phyloP scores from a whole-genome alignment of 2,888 invertebrate genomes.

The Athetis lepigone region DNA sequence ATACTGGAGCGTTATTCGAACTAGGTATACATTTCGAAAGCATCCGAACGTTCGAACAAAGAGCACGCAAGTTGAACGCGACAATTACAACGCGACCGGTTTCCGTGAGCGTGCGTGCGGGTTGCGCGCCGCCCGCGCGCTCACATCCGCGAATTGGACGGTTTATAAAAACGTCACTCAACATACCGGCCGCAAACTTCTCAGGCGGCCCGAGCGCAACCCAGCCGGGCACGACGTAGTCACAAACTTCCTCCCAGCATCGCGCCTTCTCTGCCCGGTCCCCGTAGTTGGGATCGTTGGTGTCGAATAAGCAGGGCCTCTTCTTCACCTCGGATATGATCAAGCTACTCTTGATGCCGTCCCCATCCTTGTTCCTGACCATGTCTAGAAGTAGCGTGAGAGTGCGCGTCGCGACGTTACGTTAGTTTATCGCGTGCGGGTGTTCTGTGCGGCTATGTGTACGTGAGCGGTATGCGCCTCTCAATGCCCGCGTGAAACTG shows the following conservation, averaged over 20 bases:
- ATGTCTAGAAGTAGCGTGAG: constrained; percentile 66
- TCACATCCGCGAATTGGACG: constrained; percentile 72
- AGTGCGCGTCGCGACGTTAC: constrained; percentile 43
- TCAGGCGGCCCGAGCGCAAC: constrained; percentile 79
- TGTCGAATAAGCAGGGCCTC: constrained; percentile 84
- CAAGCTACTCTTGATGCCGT: constrained; percentile 83
- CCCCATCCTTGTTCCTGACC: constrained; percentile 84
- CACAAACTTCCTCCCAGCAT: constrained; percentile 87
- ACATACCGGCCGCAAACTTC: constrained; percentile 87
- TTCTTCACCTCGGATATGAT: constrained; percentile 85
- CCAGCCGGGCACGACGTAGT: constrained; percentile 86
- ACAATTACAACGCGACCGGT: constrained; percentile 79
- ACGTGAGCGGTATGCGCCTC: constrained; percentile 76
- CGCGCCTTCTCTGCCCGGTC: constrained; percentile 85
- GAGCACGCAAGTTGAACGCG: constrained; percentile 85
- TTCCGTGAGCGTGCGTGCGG: constrained; percentile 61
- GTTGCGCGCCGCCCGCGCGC: constrained; percentile 57
- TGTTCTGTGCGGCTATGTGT: constrained; percentile 67
- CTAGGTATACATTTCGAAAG: constrained; percentile 83
- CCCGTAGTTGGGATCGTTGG: constrained; percentile 83
- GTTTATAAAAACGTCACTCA: constrained; percentile 68
- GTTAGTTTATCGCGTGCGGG: constrained; percentile 69
- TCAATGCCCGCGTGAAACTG: constrained; percentile 87
- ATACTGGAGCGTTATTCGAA: constrained; percentile 78
- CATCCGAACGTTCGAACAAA: constrained; percentile 81